Conservation (phyloP, 2,113 vertebrate species). For the Echinops telfairi region DNA sequence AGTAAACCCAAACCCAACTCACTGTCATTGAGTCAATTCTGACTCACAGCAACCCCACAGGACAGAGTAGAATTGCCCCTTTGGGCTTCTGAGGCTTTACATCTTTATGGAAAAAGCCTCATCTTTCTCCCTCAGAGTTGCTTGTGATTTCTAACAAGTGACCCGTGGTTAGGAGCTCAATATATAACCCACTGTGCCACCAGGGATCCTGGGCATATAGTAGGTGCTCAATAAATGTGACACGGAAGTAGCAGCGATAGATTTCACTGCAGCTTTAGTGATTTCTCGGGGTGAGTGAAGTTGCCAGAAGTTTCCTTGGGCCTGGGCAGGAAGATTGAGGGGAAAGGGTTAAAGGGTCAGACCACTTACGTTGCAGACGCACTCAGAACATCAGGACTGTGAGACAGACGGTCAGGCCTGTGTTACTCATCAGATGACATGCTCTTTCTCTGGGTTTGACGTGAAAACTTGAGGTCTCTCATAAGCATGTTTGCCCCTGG, state of each 20-base stretch:
- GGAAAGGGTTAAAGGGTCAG: background rate
- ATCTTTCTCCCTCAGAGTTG: too few species aligned
- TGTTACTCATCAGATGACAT: background rate
- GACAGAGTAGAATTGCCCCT: too few species aligned
- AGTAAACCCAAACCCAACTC: too few species aligned
- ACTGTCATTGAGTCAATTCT: too few species aligned
- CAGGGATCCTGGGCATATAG: background rate
- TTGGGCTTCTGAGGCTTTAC: too few species aligned
- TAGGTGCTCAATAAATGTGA: background rate
- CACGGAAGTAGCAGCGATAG: background rate
- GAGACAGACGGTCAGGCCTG: background rate
- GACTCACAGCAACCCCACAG: too few species aligned
- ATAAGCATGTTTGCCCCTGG: background rate
- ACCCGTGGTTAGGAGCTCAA: too few species aligned
- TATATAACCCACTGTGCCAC: too few species aligned
- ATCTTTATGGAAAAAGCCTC: too few species aligned
- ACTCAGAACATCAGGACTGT: conserved; percentile 1
- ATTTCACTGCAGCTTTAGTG: background rate
- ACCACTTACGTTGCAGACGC: background rate
- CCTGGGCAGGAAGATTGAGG: background rate
- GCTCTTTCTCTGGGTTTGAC: background rate
- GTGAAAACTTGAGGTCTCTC: background rate
- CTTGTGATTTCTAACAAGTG: too few species aligned
- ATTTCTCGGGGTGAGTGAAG: background rate
- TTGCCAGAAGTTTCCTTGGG: background rate